These are phyloP conservation scores for Podotricha telesiphe DNA, from an alignment of 2,888 invertebrate genomes.

Conservation along the genomic window DNA sequence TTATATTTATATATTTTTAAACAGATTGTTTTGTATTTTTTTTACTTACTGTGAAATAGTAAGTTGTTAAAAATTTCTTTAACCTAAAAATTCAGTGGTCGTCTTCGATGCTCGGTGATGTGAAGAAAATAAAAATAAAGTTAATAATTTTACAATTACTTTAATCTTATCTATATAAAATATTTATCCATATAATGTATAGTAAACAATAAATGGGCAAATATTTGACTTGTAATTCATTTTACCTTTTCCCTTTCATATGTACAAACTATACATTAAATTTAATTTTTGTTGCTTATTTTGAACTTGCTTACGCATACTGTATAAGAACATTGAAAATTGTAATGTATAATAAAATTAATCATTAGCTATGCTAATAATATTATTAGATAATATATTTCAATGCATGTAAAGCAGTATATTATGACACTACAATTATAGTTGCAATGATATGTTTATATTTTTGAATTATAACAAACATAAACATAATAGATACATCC, in stretches of 20 bases:
- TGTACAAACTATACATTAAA: slow-evolving; percentile 6
- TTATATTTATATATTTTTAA: background rate
- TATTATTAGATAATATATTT: slow-evolving; percentile 12
- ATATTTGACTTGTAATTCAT: slow-evolving; percentile 55
- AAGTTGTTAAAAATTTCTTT: slow-evolving; percentile 64
- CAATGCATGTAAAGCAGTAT: background rate
- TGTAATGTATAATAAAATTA: background rate
- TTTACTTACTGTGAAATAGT: background rate
- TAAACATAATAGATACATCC: background rate
- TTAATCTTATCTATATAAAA: slow-evolving; percentile 58
- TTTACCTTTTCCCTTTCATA: slow-evolving; percentile 35
- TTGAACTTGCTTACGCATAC: slow-evolving; percentile 11
- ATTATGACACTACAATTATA: slow-evolving; percentile 1
- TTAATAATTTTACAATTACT: slow-evolving; percentile 52
- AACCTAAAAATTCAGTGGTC: slow-evolving; percentile 86
- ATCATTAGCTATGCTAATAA: slow-evolving; percentile 10
- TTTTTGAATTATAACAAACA: slow-evolving; percentile 13
- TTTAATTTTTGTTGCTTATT: slow-evolving; percentile 3
- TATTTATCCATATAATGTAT: slow-evolving; percentile 56
- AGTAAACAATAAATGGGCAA: slow-evolving; percentile 60
- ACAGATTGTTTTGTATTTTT: no score
- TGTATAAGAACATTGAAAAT: background rate
- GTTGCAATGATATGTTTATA: slow-evolving; percentile 16
- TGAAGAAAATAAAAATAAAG: slow-evolving; percentile 45
- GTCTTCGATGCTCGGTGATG: slow-evolving; percentile 91